phyloP scores from a whole-genome alignment of 2,113 vertebrate species.

The Holacanthus passer region DNA sequence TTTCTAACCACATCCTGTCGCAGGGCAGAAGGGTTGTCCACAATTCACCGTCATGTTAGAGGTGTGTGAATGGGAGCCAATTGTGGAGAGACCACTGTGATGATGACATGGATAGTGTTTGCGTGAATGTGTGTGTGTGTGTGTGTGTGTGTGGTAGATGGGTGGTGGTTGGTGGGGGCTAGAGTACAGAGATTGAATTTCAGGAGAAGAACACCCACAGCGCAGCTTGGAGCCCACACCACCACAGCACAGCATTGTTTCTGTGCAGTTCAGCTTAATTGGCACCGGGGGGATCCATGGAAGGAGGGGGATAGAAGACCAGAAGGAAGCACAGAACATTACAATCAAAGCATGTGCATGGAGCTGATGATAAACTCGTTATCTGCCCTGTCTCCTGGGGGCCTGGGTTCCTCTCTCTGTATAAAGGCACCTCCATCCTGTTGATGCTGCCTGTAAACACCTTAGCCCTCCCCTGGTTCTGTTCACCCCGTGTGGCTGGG shows the following conservation, averaged over 20 bases:
- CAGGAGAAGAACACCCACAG: constrained; percentile 95
- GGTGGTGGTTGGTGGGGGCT: constrained; percentile 58
- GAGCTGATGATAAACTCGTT: constrained; percentile 89
- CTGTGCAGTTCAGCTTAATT: constrained; percentile 94
- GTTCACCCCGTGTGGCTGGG: constrained; percentile 56
- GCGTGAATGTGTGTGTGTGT: constrained; percentile 18
- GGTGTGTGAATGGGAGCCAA: constrained; percentile 35
- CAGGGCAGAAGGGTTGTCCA: constrained; percentile 1
- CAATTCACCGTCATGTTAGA: constrained; percentile 31
- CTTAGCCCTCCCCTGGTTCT: constrained; percentile 79
- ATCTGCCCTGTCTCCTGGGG: constrained; percentile 83
- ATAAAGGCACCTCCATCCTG: constrained; percentile 86
- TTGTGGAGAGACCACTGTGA: constrained; percentile 41
- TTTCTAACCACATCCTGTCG: constrained; percentile 7
- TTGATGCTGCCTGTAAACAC: constrained; percentile 88
- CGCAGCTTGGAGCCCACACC: constrained; percentile 90
- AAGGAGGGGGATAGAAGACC: constrained; percentile 63
- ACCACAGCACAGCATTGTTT: constrained; percentile 94
- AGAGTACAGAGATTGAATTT: constrained; percentile 73
- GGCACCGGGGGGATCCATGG: constrained; percentile 89
- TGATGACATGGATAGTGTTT: constrained; percentile 39
- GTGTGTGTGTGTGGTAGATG: constrained; percentile 59
- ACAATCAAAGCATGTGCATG: constrained; percentile 90
- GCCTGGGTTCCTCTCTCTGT: constrained; percentile 84
- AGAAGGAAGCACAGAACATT: constrained; percentile 93